A percentile compares a stretch with the other conserved stretches of the same genome.
These are phyloP conservation scores for Drosophila guanche DNA, from an alignment of 1,140 invertebrate species.

Conservation along the genomic window DNA sequence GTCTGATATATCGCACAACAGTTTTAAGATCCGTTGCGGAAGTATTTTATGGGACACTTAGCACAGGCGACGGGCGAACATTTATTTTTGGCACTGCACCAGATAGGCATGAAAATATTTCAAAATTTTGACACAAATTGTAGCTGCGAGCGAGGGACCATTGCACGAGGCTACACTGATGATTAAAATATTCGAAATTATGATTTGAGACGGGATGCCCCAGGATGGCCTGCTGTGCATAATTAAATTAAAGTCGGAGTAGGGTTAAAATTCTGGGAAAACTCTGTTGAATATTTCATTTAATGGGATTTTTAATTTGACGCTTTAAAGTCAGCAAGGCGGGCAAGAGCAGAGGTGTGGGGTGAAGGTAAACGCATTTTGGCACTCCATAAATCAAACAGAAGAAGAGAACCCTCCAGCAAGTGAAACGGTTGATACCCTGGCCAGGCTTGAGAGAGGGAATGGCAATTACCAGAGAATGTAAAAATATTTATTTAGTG, in stretches of 20 bases:
- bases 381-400: slow-evolving; percentile 61
- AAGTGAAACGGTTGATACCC: slow-evolving; percentile 30
- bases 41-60: slow-evolving; percentile 38
- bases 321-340: slow-evolving; percentile 50
- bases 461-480: not conserved
- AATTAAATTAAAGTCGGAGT: slow-evolving; percentile 48
- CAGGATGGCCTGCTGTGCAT: slow-evolving; percentile 27
- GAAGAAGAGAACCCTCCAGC: not conserved
- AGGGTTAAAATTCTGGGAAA: slow-evolving; percentile 49
- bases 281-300: slow-evolving; percentile 69
- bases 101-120: slow-evolving; percentile 35
- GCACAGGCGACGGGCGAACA: slow-evolving; percentile 23
- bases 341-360: not conserved
- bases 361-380: slow-evolving; percentile 53
- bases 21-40: slow-evolving; percentile 13
- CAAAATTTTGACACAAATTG: slow-evolving; percentile 28
- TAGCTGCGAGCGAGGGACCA: not conserved
- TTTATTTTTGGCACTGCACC: slow-evolving; percentile 22
- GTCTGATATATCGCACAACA: slow-evolving; percentile 20
- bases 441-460: not conserved
- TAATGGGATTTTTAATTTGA: slow-evolving; percentile 67
- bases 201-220: slow-evolving; percentile 6
- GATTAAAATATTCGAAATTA: slow-evolving; percentile 46
- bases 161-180: slow-evolving; percentile 17
- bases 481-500: slow-evolving; percentile 30